Percentiles rank a stretch among this genome's conserved stretches.
phyloP scores from a whole-genome alignment of 92 coral and sea anemone species.

The Epizoanthus rinbou region DNA sequence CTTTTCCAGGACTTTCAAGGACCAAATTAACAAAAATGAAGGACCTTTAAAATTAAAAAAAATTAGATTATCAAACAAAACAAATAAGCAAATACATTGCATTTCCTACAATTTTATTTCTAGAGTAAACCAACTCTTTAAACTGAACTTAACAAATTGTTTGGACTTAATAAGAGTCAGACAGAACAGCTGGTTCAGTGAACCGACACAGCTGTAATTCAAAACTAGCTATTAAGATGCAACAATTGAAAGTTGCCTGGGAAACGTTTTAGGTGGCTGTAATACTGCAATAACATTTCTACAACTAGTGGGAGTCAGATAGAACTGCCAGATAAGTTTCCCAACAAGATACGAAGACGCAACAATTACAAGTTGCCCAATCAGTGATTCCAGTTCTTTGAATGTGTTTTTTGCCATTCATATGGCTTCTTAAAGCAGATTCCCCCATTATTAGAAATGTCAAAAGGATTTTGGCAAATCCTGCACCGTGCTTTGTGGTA shows the following conservation, averaged over 20 bases:
- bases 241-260: not conserved
- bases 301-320: not conserved
- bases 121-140: too few relatives aligned
- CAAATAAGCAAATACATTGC: not conserved
- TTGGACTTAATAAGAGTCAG: constrained; percentile 20
- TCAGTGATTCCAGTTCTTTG: constrained; percentile 10
- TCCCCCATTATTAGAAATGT: constrained; percentile 21
- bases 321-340: constrained; percentile 21
- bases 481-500: not conserved
- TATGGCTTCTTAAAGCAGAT: constrained; percentile 1
- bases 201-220: constrained; percentile 29
- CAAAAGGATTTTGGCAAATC: not conserved
- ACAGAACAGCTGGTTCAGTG: not conserved
- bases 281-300: constrained; percentile 4
- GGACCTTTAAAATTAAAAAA: not conserved
- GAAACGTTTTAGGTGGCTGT: not conserved
- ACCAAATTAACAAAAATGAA: not conserved
- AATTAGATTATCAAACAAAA: not conserved
- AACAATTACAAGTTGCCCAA: constrained; percentile 12
- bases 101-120: too few relatives aligned
- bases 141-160: constrained; percentile 29
- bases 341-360: constrained; percentile 17
- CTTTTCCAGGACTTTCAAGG: not conserved
- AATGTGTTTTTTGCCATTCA: constrained; percentile 18
- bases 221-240: constrained; percentile 4